Conservation (phyloP, 1,140 invertebrate genomes). For the Rhopalosiphum maidis region DNA sequence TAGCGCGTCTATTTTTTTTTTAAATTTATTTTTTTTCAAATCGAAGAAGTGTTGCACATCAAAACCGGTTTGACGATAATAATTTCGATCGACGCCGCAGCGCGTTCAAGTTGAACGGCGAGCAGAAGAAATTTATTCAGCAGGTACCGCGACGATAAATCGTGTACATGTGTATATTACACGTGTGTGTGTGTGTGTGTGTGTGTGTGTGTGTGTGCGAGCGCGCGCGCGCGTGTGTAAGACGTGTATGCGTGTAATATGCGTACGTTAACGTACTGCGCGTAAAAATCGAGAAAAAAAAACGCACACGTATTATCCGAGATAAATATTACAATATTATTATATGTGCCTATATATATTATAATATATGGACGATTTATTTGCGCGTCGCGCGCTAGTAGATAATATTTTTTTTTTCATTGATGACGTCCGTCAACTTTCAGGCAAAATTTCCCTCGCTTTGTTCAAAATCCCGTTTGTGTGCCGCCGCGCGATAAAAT, state of each 20-base stretch:
- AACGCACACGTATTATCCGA: not conserved
- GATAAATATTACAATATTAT: not conserved
- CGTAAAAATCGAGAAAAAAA: not conserved
- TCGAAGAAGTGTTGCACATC: not conserved
- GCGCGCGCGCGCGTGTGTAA: not conserved
- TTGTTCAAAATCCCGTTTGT: not conserved
- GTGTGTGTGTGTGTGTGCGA: not conserved
- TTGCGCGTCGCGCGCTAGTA: not conserved
- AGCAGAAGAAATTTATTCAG: slow-evolving; percentile 4
- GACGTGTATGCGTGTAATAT: not conserved
- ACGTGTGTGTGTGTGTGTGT: not conserved
- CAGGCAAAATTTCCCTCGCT: not conserved
- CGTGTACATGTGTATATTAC: not conserved
- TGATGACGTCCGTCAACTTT: not conserved
- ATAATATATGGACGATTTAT: not conserved
- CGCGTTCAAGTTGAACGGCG: not conserved
- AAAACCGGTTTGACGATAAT: slow-evolving; percentile 18
- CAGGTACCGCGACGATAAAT: not conserved
- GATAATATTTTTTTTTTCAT: not conserved
- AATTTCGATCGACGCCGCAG: not conserved
- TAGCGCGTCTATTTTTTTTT: not conserved
- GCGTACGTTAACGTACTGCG: not conserved
- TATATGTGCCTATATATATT: too few species aligned
- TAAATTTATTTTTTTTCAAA: not conserved
- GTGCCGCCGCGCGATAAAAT: not conserved